Conservation (phyloP, 1,140 invertebrate genomes). For the Diabrotica undecimpunctata region DNA sequence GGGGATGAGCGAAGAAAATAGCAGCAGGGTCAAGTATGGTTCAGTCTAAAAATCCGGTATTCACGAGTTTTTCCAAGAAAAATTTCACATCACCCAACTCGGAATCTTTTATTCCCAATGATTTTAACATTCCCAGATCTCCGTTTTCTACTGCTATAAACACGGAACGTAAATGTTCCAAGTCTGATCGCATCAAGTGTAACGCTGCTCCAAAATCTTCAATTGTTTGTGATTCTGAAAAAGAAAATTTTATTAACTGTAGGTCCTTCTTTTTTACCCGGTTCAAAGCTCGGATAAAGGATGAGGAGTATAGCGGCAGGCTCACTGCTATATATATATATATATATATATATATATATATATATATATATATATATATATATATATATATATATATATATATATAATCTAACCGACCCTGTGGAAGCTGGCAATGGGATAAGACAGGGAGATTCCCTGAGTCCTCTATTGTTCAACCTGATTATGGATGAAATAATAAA, state of each 20-base stretch:
- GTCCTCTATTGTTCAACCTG: too few species aligned
- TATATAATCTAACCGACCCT: too few species aligned
- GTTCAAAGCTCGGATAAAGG: too few species aligned
- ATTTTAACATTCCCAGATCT: conserved; percentile 89
- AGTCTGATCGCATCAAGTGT: conserved; percentile 79
- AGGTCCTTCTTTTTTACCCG: too few species aligned
- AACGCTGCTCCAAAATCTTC: conserved; percentile 87
- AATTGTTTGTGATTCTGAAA: conserved; percentile 91
- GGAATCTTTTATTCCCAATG: conserved; percentile 90
- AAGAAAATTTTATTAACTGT: conserved; percentile 10
- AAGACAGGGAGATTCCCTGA: too few species aligned
- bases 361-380: too few species aligned
- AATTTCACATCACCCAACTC: conserved; percentile 96
- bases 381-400: too few species aligned
- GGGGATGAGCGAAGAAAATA: conserved; percentile 44
- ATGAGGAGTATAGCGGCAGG: too few species aligned
- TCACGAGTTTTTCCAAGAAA: conserved; percentile 93
- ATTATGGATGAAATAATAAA: too few species aligned
- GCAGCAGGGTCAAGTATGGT: conserved; percentile 52
- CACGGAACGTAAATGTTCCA: conserved; percentile 88
- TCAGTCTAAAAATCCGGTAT: conserved; percentile 95
- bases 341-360: too few species aligned
- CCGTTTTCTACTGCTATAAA: conserved; percentile 97
- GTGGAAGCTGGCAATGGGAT: too few species aligned
- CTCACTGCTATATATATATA: too few species aligned